phyloP scores from a whole-genome alignment of 2,888 invertebrate species.

The Cotesia congregata region DNA sequence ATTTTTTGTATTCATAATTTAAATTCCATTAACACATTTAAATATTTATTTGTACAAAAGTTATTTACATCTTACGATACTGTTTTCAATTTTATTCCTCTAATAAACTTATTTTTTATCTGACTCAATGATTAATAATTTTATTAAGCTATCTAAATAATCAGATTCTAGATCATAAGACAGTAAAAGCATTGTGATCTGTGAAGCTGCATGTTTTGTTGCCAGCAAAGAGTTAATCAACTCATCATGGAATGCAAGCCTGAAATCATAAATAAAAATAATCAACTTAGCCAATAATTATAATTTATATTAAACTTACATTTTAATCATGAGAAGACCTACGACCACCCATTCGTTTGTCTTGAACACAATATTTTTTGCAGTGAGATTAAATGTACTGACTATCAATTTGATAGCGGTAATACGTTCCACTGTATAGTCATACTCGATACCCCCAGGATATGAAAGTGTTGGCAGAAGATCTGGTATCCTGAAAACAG shows the following conservation, averaged over 20 bases:
- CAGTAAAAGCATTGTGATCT: slow-evolving; percentile 64
- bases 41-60: no score
- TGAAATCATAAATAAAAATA: slow-evolving; percentile 44
- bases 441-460: slow-evolving; percentile 48
- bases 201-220: slow-evolving; percentile 59
- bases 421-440: slow-evolving; percentile 53
- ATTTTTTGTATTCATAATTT: no score
- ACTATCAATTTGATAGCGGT: slow-evolving; percentile 70
- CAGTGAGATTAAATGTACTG: slow-evolving; percentile 78
- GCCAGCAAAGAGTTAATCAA: slow-evolving; percentile 55
- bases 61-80: background rate
- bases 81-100: background rate
- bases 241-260: slow-evolving; percentile 61
- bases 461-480: slow-evolving; percentile 72
- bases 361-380: slow-evolving; percentile 81
- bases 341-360: slow-evolving; percentile 81
- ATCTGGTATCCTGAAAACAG: slow-evolving; percentile 71
- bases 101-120: background rate
- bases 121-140: background rate
- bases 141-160: slow-evolving; percentile 61
- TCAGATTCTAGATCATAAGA: slow-evolving; percentile 62
- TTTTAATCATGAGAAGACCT: slow-evolving; percentile 78
- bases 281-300: background rate
- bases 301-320: slow-evolving; percentile 71
- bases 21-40: no score